Percentiles rank a stretch among this genome's conserved stretches.
These are phyloP conservation scores for Gonatopus flavifemur DNA, from an alignment of 1,140 invertebrate genomes.

Conservation along the genomic window DNA sequence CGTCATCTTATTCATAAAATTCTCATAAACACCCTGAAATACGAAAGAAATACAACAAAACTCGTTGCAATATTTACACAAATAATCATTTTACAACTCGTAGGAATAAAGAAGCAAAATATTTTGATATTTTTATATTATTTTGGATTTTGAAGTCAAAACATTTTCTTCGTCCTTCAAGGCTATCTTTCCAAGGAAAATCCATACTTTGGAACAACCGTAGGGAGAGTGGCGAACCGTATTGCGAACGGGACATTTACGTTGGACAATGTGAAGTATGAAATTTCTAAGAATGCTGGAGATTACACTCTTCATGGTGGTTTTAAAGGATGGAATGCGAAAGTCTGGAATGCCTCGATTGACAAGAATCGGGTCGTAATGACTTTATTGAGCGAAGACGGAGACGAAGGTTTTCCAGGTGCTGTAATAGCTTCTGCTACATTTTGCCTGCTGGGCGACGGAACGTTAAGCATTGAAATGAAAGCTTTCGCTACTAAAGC, in stretches of 20 bases:
- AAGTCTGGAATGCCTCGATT: constrained; percentile 61
- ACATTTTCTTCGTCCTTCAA: constrained; percentile 26
- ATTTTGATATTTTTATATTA: not conserved
- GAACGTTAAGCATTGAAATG: constrained; percentile 73
- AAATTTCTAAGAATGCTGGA: constrained; percentile 74
- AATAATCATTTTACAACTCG: not conserved
- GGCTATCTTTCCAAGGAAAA: constrained; percentile 65
- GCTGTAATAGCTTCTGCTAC: constrained; percentile 67
- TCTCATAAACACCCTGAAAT: constrained; percentile 2
- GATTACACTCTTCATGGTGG: constrained; percentile 86
- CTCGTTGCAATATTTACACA: too few species aligned
- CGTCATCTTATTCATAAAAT: too few species aligned
- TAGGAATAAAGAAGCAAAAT: not conserved
- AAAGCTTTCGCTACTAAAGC: constrained; percentile 72
- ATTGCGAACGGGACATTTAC: constrained; percentile 71
- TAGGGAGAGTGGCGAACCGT: constrained; percentile 88
- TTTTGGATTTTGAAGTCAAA: not conserved
- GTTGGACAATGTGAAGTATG: constrained; percentile 69
- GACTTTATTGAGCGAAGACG: constrained; percentile 72
- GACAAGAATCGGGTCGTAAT: constrained; percentile 51
- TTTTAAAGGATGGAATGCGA: constrained; percentile 81
- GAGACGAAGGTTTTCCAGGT: constrained; percentile 89
- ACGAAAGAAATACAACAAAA: too few species aligned
- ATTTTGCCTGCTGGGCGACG: constrained; percentile 73
- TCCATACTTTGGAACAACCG: constrained; percentile 84